Percentiles rank a stretch among this genome's conserved stretches.
Conservation (phyloP, 2,797 vertebrate species). For the Fratercula arctica region DNA sequence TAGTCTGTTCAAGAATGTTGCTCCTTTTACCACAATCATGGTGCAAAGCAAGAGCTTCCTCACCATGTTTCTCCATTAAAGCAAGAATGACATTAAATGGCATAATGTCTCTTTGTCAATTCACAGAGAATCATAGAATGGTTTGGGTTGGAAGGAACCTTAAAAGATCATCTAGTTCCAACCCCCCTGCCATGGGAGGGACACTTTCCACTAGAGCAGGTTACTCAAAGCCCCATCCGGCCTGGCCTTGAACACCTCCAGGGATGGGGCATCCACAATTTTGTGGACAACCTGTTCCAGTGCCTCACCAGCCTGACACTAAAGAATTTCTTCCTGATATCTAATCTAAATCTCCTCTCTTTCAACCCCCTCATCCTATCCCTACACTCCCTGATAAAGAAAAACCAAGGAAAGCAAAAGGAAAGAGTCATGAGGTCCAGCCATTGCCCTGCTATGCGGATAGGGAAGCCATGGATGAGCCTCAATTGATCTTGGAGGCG, state of each 20-base stretch:
- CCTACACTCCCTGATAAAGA: background rate
- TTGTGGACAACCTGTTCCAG: background rate
- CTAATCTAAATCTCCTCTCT: background rate
- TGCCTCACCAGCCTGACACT: background rate
- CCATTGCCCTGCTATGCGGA: background rate
- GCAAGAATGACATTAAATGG: background rate
- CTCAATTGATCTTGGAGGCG: background rate
- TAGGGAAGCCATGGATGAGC: background rate
- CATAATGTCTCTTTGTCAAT: background rate
- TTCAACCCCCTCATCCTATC: background rate
- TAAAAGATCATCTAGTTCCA: background rate
- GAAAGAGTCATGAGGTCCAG: background rate
- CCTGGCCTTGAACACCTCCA: background rate
- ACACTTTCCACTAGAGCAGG: background rate
- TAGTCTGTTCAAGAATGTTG: conserved; percentile 38
- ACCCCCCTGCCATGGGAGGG: background rate
- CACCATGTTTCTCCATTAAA: background rate
- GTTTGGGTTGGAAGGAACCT: background rate
- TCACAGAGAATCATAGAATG: background rate
- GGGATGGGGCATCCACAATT: background rate
- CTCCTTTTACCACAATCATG: conserved; percentile 6
- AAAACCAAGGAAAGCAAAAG: background rate
- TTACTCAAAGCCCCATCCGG: background rate
- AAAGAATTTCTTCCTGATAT: background rate
- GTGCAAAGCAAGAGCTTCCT: background rate